Evolutionary conservation across 2,888 invertebrate genomes (phyloP).

Genomic region (Apomyelois bistriatella): DNA sequence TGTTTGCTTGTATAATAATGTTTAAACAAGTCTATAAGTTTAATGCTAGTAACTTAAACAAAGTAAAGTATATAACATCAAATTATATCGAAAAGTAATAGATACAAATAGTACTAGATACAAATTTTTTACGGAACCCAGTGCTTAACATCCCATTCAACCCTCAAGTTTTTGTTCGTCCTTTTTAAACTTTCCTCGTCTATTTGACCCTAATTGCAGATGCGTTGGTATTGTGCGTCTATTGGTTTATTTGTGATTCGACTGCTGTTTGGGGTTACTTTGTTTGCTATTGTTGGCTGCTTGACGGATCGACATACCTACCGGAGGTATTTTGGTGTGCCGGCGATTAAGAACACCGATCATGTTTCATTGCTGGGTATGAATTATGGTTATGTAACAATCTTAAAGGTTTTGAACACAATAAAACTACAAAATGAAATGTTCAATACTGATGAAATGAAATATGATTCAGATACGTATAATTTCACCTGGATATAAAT

Average conservation of each 20-base stretch:
- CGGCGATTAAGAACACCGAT: background rate
- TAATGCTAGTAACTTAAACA: too few species aligned
- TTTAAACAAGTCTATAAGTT: too few species aligned
- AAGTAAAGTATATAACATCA: too few species aligned
- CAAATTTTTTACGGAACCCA: background rate
- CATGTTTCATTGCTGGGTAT: background rate
- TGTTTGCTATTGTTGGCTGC: slow-evolving; percentile 51
- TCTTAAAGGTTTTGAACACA: background rate
- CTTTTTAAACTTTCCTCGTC: slow-evolving; percentile 63
- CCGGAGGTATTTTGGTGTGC: slow-evolving; percentile 34
- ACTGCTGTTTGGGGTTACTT: slow-evolving; percentile 49
- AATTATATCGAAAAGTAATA: too few species aligned
- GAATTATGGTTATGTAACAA: background rate
- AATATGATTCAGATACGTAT: too few species aligned
- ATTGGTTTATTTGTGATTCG: slow-evolving; percentile 63
- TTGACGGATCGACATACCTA: slow-evolving; percentile 29
- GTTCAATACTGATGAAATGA: too few species aligned
- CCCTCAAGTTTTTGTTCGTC: background rate
- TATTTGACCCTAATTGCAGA: slow-evolving; percentile 78
- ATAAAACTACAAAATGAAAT: too few species aligned
- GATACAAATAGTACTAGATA: too few species aligned
- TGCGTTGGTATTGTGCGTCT: slow-evolving; percentile 67
- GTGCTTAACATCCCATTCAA: background rate
- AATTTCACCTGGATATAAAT: too few species aligned
- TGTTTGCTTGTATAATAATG: too few species aligned